Evolutionary conservation across 2,888 invertebrate genomes (phyloP).

Genomic region (Stratiomys singularior): DNA sequence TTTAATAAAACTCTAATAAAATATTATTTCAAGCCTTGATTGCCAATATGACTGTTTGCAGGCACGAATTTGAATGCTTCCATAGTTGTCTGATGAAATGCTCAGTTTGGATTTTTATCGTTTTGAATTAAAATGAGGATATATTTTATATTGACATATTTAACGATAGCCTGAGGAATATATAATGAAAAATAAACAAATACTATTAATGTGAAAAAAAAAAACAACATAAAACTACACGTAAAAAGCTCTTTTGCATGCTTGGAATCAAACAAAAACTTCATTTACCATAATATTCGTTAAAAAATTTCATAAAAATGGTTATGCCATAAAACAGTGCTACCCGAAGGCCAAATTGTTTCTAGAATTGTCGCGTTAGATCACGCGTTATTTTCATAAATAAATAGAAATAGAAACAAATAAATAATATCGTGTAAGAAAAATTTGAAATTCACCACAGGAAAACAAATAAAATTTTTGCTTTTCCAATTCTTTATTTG

Average conservation of each 20-base stretch:
- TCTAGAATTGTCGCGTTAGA: background rate
- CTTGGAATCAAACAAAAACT: no score
- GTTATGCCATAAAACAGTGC: background rate
- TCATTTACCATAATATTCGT: background rate
- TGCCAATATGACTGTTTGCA: no score
- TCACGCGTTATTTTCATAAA: background rate
- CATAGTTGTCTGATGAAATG: no score
- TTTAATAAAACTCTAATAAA: no score
- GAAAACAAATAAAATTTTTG: slow-evolving; percentile 14
- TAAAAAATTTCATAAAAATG: background rate
- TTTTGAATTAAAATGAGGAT: slow-evolving; percentile 15
- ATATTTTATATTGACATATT: slow-evolving; percentile 31
- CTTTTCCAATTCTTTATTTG: background rate
- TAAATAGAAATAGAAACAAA: slow-evolving; percentile 7
- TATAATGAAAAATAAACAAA: slow-evolving; percentile 28
- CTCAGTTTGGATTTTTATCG: slow-evolving; percentile 10
- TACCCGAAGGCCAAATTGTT: background rate
- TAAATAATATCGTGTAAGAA: background rate
- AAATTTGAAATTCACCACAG: background rate
- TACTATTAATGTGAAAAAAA: background rate
- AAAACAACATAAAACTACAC: slow-evolving; percentile 20
- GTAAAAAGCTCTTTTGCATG: no score
- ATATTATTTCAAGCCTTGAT: no score
- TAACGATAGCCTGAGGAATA: slow-evolving; percentile 16
- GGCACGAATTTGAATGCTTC: no score